Base-by-base conservation (phyloP, 2,888 invertebrate genomes). In the Ypsolopha scabrella region DNA sequence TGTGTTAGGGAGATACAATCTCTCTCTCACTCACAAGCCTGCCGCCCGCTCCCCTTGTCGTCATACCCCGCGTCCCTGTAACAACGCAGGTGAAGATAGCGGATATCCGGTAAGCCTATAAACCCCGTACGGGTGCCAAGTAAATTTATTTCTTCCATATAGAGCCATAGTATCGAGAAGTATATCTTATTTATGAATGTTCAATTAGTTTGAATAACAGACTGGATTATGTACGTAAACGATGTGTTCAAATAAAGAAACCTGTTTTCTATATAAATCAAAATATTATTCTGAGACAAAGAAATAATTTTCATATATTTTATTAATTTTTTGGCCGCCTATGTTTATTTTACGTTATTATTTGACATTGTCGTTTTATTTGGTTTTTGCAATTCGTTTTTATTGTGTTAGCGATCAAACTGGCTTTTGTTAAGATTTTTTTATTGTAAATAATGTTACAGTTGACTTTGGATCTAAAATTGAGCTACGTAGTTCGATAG, bases 241-340 rank as follows among this genome's bases (percentile, higher is more conserved):
- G 70, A 78, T 80, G 80, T 80, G 81, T 81, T 81, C 81, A 80
- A 67, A 60, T 63, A 58, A 41, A 37, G 54, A 60, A 68, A 70
- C 64, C 65, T 67, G 67, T 74, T 72, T 67, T 71, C 36, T 50
- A 43, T 49, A 49, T 36, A 44, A 11, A 50, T n/a, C 41, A 11
- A 41, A 35, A 35, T 50, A 43, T 50, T 43, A 35, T 43, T 43
- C 41, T 50, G 49, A 41, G 8, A 14, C 13, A 50, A 41, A 43
- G 38, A 48, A 48, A 48, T 39, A 24, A 48, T 47, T 36, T 7
- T 47, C 36, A 48, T 7, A 7, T 46, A 46, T 46, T 35, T 24
- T 33, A 8, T 33, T 48, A 9, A 48, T 10, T 48, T 13, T 24
- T 41, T 41, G 35, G 43, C 43, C 41, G 34, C 41, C 35, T 11